phyloP scores from a whole-genome alignment of 2,888 invertebrate genomes.

The Poecilus cupreus region DNA sequence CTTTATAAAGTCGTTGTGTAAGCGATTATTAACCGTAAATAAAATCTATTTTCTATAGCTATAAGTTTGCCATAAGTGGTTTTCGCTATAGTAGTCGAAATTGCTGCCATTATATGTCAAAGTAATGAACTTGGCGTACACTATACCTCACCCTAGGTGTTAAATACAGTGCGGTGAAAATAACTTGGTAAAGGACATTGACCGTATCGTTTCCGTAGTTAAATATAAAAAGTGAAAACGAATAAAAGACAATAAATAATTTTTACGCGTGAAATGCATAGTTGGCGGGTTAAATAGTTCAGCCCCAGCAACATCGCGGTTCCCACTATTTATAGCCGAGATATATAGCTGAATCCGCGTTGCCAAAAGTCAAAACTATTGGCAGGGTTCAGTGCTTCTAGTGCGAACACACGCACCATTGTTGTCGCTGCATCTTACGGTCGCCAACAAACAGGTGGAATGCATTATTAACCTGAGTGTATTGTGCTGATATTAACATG shows the following conservation, averaged over 20 bases:
- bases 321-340: neutral
- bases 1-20: too few relatives aligned
- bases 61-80: too few relatives aligned
- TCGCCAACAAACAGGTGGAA: neutral
- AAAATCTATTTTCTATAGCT: too few relatives aligned
- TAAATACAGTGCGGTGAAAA: neutral
- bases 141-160: too few relatives aligned
- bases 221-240: conserved; percentile 30
- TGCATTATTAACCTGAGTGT: neutral
- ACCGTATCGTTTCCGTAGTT: neutral
- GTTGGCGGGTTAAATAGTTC: neutral
- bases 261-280: conserved; percentile 6
- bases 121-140: too few relatives aligned
- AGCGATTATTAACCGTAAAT: too few relatives aligned
- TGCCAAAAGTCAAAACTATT: neutral
- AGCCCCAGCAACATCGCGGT: neutral
- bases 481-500: neutral
- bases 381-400: neutral
- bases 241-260: conserved; percentile 30
- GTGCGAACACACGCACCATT: neutral
- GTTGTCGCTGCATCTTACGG: neutral
- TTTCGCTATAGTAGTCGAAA: too few relatives aligned
- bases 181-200: neutral
- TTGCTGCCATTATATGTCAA: too few relatives aligned
- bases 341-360: neutral